A percentile compares a stretch with the other conserved stretches of the same genome.
phyloP scores from a whole-genome alignment of 2,113 vertebrate species.

The Podilymbus podiceps region DNA sequence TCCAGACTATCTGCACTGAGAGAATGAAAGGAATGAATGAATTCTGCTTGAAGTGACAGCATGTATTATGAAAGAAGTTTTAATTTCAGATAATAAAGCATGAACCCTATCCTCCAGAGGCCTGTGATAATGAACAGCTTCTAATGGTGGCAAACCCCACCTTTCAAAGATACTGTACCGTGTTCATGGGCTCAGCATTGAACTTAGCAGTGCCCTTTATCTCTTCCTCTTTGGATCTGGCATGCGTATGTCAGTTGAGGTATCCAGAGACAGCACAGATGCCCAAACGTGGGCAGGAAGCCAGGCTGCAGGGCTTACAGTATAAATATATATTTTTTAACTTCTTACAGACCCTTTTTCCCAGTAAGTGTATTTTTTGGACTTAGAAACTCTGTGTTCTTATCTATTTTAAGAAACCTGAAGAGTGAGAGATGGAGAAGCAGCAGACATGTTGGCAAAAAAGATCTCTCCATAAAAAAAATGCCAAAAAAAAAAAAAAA shows the following conservation, averaged over 20 bases:
- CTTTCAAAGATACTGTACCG: background rate
- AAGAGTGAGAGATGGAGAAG: slow-evolving; percentile 41
- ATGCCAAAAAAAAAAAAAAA: slow-evolving; percentile 53
- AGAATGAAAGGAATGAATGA: slow-evolving; percentile 29
- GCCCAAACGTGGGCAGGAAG: slow-evolving; percentile 59
- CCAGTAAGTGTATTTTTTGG: slow-evolving; percentile 43
- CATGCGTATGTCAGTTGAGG: slow-evolving; percentile 36
- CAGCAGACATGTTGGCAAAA: slow-evolving; percentile 65
- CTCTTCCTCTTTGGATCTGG: slow-evolving; percentile 39
- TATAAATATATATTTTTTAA: slow-evolving; percentile 63
- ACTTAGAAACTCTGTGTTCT: slow-evolving; percentile 62
- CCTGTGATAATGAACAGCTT: slow-evolving; percentile 10
- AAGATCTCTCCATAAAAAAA: slow-evolving; percentile 37
- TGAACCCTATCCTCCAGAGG: slow-evolving; percentile 3
- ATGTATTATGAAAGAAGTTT: slow-evolving; percentile 26
- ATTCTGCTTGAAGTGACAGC: slow-evolving; percentile 19
- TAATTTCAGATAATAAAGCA: slow-evolving; percentile 36
- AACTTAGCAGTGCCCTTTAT: slow-evolving; percentile 56
- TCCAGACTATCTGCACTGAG: background rate
- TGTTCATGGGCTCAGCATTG: background rate
- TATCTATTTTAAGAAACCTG: slow-evolving; percentile 68
- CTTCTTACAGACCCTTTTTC: slow-evolving; percentile 52
- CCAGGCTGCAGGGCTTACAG: slow-evolving; percentile 53
- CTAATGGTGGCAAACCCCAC: slow-evolving; percentile 10
- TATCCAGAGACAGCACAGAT: slow-evolving; percentile 67